Evolutionary conservation across 2,113 vertebrate genomes (phyloP), one percentile per base, ranked within the genome.

Genomic region (Menura novaehollandiae): DNA sequence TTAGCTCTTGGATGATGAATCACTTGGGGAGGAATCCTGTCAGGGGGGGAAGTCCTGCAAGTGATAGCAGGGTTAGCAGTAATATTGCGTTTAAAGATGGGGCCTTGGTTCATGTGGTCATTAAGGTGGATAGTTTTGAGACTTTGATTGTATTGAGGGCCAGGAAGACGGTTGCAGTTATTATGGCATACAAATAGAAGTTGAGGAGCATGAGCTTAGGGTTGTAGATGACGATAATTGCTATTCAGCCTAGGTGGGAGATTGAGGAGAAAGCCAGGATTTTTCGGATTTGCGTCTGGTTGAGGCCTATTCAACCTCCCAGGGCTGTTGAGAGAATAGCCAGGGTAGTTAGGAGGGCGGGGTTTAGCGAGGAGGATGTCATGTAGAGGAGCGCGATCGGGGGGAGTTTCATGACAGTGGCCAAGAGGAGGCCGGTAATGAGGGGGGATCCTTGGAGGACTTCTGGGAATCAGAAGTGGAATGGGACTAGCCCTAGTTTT

Each of bases 371-470:
- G 0, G 1, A 13, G 0, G 32, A 44, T 3, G 56, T 62, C 2
- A 76, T 11, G 1, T 5, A 8, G 1, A 77, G 9, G 0, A 77
- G 2, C 0, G 44, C 2, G 0, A 19, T 49, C 3, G 22, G 74
- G 0, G 56, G 58, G 3, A 77, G 2, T 62, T 77, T 77, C 2
- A 77, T 62, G 0, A 2, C 0, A 1, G 56, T 77, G 2, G 74
- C 19, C 1, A 77, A 16, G 0, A 59, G 6, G 0, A 59, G 19
- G 1, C 19, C 27, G 1, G 43, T 47, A 0, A 0, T 30, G 0
- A 75, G 3, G 0, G 55, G 3, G 1, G 33, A 10, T 0, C 73
- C 73, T 26, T 77, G 58, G 0, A 62, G 16, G 0, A 51, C 58
- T 15, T 77, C 58, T 0, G 58, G 74, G 1, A 77, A 77, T 39